Evolutionary conservation across 23 tunicate species (phyloP).

Genomic region (Trididemnum clinides): DNA sequence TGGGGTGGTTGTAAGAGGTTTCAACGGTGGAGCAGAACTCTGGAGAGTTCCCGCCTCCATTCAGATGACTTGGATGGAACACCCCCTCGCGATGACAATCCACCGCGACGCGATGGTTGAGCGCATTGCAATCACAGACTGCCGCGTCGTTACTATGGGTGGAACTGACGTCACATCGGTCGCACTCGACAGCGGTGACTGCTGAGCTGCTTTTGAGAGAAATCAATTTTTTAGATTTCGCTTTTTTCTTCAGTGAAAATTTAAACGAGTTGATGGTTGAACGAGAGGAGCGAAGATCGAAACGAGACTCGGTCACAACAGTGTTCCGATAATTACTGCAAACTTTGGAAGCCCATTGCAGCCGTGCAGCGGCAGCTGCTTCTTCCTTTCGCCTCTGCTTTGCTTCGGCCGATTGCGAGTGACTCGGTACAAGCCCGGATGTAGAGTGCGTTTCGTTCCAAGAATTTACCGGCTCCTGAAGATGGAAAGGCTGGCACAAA

Average conservation of each 20-base stretch:
- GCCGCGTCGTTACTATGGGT: background rate
- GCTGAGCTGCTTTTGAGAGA: background rate
- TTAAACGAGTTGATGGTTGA: background rate
- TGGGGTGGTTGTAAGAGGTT: background rate
- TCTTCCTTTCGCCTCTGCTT: background rate
- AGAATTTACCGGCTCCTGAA: background rate
- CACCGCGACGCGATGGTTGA: background rate
- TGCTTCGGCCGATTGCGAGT: background rate
- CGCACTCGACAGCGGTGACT: background rate
- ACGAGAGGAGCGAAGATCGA: conserved; percentile 8
- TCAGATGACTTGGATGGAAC: background rate
- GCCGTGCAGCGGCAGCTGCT: background rate
- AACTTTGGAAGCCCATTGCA: conserved; percentile 9
- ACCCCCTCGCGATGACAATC: background rate
- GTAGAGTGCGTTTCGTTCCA: background rate
- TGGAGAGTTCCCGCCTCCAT: background rate
- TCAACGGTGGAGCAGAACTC: background rate
- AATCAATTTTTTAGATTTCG: background rate
- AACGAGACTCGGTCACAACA: background rate
- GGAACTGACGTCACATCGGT: background rate
- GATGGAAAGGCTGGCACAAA: background rate
- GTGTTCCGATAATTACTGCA: background rate
- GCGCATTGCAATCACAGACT: background rate
- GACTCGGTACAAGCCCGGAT: background rate
- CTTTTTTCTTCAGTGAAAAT: background rate